Conservation (phyloP, 2,797 vertebrate species). For the Coreius guichenoti region DNA sequence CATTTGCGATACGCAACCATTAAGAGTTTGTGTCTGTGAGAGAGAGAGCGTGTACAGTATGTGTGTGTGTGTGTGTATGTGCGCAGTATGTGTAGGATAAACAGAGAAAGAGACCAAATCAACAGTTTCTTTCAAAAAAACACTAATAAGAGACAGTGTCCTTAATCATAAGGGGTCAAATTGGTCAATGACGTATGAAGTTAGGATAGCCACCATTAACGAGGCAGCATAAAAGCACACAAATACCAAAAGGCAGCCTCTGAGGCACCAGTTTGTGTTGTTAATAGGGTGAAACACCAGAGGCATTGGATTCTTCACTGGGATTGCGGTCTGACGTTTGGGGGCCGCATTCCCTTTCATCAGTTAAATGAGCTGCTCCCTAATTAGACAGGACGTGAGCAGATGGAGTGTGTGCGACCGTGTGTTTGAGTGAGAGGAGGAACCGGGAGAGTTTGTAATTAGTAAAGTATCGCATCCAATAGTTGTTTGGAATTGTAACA, state of each 20-base stretch:
- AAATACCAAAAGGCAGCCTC: constrained; percentile 26
- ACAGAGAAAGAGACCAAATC: constrained; percentile 5
- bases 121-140: background rate
- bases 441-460: constrained; percentile 77
- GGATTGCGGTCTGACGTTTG: constrained; percentile 68
- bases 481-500: constrained; percentile 72
- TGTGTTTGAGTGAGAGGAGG: constrained; percentile 46
- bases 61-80: background rate
- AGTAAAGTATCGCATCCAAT: constrained; percentile 70
- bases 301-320: constrained; percentile 41
- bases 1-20: background rate
- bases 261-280: constrained; percentile 45
- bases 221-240: constrained; percentile 28
- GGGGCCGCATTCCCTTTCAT: constrained; percentile 70
- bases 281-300: constrained; percentile 48
- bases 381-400: constrained; percentile 70
- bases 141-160: constrained; percentile 9
- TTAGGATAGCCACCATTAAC: constrained; percentile 24
- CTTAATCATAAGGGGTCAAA: constrained; percentile 28
- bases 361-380: constrained; percentile 71
- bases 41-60: background rate
- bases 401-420: constrained; percentile 66
- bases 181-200: constrained; percentile 33
- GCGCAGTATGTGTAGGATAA: no score
- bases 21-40: background rate